phyloP scores from a whole-genome alignment of 2,888 invertebrate species.

The Lordiphosa fenestrarum region DNA sequence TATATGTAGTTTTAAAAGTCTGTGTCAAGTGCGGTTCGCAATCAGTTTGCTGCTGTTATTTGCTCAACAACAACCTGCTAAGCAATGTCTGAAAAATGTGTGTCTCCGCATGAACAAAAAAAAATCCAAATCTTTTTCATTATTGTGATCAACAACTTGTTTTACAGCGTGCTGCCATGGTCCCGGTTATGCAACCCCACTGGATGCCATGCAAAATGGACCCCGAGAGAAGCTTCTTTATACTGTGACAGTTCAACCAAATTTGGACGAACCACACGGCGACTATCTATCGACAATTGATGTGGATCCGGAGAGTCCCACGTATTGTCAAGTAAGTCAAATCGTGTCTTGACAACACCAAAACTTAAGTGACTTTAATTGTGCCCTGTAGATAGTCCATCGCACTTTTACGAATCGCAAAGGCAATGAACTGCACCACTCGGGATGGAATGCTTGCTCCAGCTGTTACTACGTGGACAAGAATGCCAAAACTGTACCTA shows the following conservation, averaged over 20 bases:
- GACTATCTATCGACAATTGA: conserved; percentile 96
- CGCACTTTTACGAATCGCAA: conserved; percentile 88
- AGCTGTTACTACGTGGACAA: conserved; percentile 86
- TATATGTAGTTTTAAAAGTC: conserved; percentile 14
- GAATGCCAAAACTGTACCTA: conserved; percentile 80
- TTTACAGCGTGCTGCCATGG: conserved; percentile 80
- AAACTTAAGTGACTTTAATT: neutral
- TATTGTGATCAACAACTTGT: conserved; percentile 23
- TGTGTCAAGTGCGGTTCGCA: conserved; percentile 10
- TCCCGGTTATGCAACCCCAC: conserved; percentile 89
- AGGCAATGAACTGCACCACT: conserved; percentile 96
- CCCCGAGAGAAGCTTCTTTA: conserved; percentile 93
- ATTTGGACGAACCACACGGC: conserved; percentile 84
- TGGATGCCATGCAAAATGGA: conserved; percentile 91
- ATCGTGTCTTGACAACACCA: neutral
- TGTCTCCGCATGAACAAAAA: conserved; percentile 1
- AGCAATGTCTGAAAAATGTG: conserved; percentile 51
- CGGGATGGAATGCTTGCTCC: conserved; percentile 98
- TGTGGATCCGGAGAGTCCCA: conserved; percentile 91
- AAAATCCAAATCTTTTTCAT: conserved; percentile 3
- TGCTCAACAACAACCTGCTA: conserved; percentile 31
- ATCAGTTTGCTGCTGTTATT: conserved; percentile 28
- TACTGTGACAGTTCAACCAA: conserved; percentile 92
- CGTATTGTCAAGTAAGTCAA: conserved; percentile 87
- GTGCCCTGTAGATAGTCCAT: conserved; percentile 87